Evolutionary conservation across 1,140 invertebrate genomes (phyloP).

Genomic region (Pogonus chalceus): DNA sequence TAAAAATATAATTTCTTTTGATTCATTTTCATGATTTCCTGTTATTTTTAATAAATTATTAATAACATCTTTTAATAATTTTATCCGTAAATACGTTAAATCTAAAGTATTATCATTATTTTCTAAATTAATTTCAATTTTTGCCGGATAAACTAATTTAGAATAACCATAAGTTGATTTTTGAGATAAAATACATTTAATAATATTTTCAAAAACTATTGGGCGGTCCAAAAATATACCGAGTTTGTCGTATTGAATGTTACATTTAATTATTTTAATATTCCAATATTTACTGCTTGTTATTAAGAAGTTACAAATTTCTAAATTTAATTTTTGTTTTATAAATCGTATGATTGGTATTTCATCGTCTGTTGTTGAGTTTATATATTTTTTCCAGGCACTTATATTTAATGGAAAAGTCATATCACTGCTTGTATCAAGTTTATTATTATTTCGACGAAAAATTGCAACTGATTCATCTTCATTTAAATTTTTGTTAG

Average conservation of each 20-base stretch:
- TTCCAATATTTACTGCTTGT: slow-evolving; percentile 14
- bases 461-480: neutral
- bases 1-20: slow-evolving; percentile 11
- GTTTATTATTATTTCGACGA: neutral
- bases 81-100: slow-evolving; percentile 21
- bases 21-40: slow-evolving; percentile 4
- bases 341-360: neutral
- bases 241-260: slow-evolving; percentile 17
- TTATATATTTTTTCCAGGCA: slow-evolving; percentile 21
- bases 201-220: slow-evolving; percentile 14
- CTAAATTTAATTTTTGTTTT: slow-evolving; percentile 17
- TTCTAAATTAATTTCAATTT: slow-evolving; percentile 12
- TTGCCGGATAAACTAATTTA: slow-evolving; percentile 8
- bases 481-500: neutral
- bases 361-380: slow-evolving; percentile 9
- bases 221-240: slow-evolving; percentile 22
- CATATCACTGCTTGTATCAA: slow-evolving; percentile 20
- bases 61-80: slow-evolving; percentile 15
- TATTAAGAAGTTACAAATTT: slow-evolving; percentile 14
- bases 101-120: slow-evolving; percentile 6
- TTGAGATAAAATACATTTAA: slow-evolving; percentile 16
- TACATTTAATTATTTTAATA: slow-evolving; percentile 18
- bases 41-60: slow-evolving; percentile 17
- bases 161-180: slow-evolving; percentile 16
- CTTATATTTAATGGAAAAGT: slow-evolving; percentile 25